Base-by-base conservation (phyloP, 2,113 vertebrate genomes). In the Oreochromis niloticus region DNA sequence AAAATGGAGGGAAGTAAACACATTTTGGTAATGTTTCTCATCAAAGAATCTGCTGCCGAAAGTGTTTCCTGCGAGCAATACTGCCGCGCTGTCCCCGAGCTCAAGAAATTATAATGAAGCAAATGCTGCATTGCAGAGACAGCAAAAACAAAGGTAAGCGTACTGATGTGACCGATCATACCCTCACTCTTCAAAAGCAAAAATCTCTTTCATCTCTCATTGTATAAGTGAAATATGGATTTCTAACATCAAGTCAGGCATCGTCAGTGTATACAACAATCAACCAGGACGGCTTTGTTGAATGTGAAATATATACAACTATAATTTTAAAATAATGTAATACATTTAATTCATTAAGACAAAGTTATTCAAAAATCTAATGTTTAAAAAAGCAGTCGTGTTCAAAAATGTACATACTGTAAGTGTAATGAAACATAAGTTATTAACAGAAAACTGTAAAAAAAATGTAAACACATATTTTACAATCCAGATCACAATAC, bases 141-240 rank as follows among this genome's bases (percentile, higher is more conserved):
- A 66, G 87, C 80, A 86, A 86, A 92, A 87, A 66, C 66, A 90
- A 94, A 93, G 86, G 57, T 80, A 75, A 87, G 50, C 2, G 8
- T 46, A 80, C 56, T 57, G 66, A 66, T 84, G 52, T 61, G 92
- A 87, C 68, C 41, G 85, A 68, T 86, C 34, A 13, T 82, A 82
- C 30, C 19, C 8, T 27, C 41, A 27, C 22, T 73, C 68, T 73
- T 73, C 66, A 34, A 30, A 30, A 36, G 81, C 55, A 80, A 32
- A 55, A n/a, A 57, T 16, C 5, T 32, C 22, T 39, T 34, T 79
- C 32, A 50, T 27, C 30, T 48, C 3, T 59, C 54, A 36, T 11
- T 36, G 9, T 75, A 4, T 17, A 75, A 11, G 14, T 75, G 24
- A 48, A 48, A 48, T 75, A 48, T 75, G 9, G 16, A 19, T 54